phyloP scores from a whole-genome alignment of 2,888 invertebrate species.

The Tetranychus piercei region DNA sequence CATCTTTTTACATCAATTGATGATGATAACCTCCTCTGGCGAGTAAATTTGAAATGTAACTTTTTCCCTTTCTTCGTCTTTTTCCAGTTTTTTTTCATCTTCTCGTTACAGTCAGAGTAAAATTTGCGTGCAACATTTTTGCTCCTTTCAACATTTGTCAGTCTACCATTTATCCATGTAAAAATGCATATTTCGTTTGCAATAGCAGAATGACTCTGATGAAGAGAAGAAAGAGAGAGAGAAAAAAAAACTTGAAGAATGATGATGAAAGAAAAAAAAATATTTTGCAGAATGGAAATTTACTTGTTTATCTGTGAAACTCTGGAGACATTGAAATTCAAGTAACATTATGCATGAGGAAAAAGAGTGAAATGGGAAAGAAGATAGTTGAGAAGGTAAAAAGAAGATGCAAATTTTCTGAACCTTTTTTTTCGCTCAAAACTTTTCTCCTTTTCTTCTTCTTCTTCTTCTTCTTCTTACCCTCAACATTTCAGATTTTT shows the following conservation, averaged over 20 bases:
- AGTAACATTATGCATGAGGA: not conserved
- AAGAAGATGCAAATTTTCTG: not conserved
- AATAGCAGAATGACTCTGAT: not conserved
- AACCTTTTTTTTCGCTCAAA: not conserved
- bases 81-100: not conserved
- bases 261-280: not conserved
- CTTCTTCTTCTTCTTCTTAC: not conserved
- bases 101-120: not conserved
- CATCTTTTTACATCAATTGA: not conserved
- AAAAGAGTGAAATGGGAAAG: too few species aligned
- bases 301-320: not conserved
- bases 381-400: not conserved
- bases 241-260: not conserved
- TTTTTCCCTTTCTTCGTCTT: not conserved
- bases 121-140: not conserved
- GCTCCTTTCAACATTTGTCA: not conserved
- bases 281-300: not conserved
- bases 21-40: conserved; percentile 1
- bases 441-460: not conserved
- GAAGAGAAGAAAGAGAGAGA: too few species aligned
- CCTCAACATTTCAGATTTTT: not conserved
- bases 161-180: not conserved
- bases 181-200: not conserved
- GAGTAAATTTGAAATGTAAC: not conserved
- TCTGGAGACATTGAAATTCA: conserved; percentile 1